Conservation (phyloP, 2,888 invertebrate species). For the Sphaeridia pumilis region DNA sequence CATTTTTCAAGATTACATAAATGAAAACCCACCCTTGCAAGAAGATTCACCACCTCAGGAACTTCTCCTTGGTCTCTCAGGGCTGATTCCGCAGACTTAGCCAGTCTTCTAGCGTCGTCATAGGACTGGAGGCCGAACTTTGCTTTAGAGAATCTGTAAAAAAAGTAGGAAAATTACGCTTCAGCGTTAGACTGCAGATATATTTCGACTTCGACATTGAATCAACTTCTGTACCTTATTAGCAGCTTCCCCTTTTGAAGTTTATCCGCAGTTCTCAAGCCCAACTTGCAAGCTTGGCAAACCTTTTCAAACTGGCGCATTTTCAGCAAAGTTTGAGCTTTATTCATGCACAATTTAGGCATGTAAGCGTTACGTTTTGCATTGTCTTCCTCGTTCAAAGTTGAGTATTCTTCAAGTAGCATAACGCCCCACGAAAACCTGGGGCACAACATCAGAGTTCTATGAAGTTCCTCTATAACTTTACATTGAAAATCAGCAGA, state of each 20-base stretch:
- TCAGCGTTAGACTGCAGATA: no score
- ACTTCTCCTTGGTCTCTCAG: no score
- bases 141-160: slow-evolving; percentile 31
- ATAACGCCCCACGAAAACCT: slow-evolving; percentile 37
- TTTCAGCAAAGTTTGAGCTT: slow-evolving; percentile 59
- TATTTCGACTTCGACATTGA: no score
- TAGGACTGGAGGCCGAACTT: slow-evolving; percentile 35
- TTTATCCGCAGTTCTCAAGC: slow-evolving; percentile 40
- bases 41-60: no score
- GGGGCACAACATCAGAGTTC: no score
- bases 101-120: slow-evolving; percentile 34
- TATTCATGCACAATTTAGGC: slow-evolving; percentile 56
- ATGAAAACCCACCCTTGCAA: no score
- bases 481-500: no score
- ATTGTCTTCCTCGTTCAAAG: slow-evolving; percentile 57
- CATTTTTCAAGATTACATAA: no score
- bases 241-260: slow-evolving; percentile 37
- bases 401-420: slow-evolving; percentile 53
- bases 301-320: slow-evolving; percentile 51
- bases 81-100: no score
- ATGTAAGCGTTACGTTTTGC: slow-evolving; percentile 50
- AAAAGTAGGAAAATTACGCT: no score
- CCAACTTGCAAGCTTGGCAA: slow-evolving; percentile 52
- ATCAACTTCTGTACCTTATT: slow-evolving; percentile 31
- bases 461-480: no score